Percentiles rank a stretch among this genome's conserved stretches.
phyloP scores from a whole-genome alignment of 2,888 invertebrate genomes.

The Apamea crenata region DNA sequence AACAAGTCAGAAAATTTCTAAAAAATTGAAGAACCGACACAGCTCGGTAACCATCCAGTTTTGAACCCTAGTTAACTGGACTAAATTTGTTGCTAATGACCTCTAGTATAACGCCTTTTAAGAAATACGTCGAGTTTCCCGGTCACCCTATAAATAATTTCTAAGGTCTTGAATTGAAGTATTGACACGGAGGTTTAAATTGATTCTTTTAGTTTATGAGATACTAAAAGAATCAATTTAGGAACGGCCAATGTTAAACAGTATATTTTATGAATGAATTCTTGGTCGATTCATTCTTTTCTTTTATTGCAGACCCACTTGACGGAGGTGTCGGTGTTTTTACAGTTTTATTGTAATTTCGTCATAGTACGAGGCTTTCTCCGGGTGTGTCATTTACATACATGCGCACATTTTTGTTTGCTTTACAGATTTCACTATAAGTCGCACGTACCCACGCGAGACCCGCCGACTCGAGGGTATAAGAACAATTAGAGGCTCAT shows the following conservation, averaged over 20 bases:
- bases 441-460: constrained; percentile 56
- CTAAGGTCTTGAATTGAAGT: too few relatives aligned
- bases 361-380: constrained; percentile 85
- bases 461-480: constrained; percentile 52
- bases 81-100: too few relatives aligned
- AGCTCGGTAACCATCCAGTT: too few relatives aligned
- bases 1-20: too few relatives aligned
- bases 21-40: too few relatives aligned
- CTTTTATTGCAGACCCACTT: constrained; percentile 69
- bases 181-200: too few relatives aligned
- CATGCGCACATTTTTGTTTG: constrained; percentile 85
- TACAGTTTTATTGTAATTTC: constrained; percentile 82
- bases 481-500: constrained; percentile 61
- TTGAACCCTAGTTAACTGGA: too few relatives aligned
- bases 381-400: constrained; percentile 84
- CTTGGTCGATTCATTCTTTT: constrained; percentile 28
- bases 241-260: background rate
- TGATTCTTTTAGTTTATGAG: too few relatives aligned
- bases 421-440: constrained; percentile 84
- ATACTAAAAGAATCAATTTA: background rate
- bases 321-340: constrained; percentile 74
- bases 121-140: too few relatives aligned
- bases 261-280: constrained; percentile 43
- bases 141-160: background rate
- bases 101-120: too few relatives aligned